These are phyloP conservation scores for Drosophila funebris DNA, from an alignment of 1,140 invertebrate genomes.

Conservation along the genomic window DNA sequence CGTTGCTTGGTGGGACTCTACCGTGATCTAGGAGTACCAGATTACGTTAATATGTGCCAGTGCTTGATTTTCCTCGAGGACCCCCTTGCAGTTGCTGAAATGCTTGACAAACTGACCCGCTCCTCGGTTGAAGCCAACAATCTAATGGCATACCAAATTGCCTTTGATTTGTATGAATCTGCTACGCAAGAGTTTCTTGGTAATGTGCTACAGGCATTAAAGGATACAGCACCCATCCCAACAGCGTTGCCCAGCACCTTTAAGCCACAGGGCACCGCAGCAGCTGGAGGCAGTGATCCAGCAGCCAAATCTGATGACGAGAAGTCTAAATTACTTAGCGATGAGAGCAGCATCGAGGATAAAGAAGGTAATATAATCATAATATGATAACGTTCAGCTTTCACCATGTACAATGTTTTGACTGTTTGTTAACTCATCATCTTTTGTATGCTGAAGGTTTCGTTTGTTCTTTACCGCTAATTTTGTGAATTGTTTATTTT, in stretches of 20 bases:
- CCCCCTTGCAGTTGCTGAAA: slow-evolving; percentile 94
- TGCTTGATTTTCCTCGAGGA: slow-evolving; percentile 98
- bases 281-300: slow-evolving; percentile 66
- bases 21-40: slow-evolving; percentile 92
- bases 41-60: slow-evolving; percentile 98
- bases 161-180: slow-evolving; percentile 99
- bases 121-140: slow-evolving; percentile 88
- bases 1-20: slow-evolving; percentile 95
- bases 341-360: slow-evolving; percentile 80
- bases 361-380: slow-evolving; percentile 52
- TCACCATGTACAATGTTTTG: too few relatives aligned
- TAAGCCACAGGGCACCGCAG: slow-evolving; percentile 86
- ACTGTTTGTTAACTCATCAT: too few relatives aligned
- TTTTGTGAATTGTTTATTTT: slow-evolving; percentile 1
- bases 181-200: slow-evolving; percentile 98
- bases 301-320: slow-evolving; percentile 84
- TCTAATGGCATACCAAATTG: slow-evolving; percentile 99
- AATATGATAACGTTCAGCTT: too few relatives aligned
- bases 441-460: too few relatives aligned
- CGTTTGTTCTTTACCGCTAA: neutral
- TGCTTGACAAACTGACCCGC: slow-evolving; percentile 94
- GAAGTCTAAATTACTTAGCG: slow-evolving; percentile 83
- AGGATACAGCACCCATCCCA: slow-evolving; percentile 93
- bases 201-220: slow-evolving; percentile 92
- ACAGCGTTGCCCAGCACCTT: slow-evolving; percentile 89